Evolutionary conservation across 2,797 vertebrate genomes (phyloP), one percentile per base, ranked within the genome.

Genomic region (Phoxinus dragarum): DNA sequence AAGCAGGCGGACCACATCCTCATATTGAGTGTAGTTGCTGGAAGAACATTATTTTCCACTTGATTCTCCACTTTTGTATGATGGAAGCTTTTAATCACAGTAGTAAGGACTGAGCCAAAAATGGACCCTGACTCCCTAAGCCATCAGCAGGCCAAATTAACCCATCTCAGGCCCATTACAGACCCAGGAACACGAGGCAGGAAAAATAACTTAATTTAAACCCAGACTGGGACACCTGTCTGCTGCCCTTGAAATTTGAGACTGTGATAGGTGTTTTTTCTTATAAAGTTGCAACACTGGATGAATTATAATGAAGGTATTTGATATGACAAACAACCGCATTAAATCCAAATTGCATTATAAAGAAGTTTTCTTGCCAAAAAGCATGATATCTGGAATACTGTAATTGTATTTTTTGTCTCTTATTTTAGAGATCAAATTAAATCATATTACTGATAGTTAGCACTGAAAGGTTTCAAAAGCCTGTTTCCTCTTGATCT

Each of bases 51-150:
- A 84, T 61, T 81, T 71, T 78, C 52, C 40, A 71, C 85, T 80
- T 88, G 71, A 89, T 86, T 81, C 79, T 86, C 74, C 80, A 79
- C 83, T 81, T 47, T 79, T 85, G 88, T 68, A 88, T 90, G 90
- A 90, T 88, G 64, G 78, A 89, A 74, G 49, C 81, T 83, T 89
- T 89, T 90, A 90, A 89, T 88, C 84, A 86, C 76, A 82, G 69
- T 67, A 82, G 69, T 67, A 76, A 86, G 79, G 86, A 84, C 52
- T 85, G 77, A 88, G 72, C 81, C 52, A 84, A 80, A 82, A 69
- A 64, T 66, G 56, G 59, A 44, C 88, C 61, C 27, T 74, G 17
- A 61, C 61, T 82, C 83, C 75, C 56, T 81, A 56, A 56, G 77
- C 74, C 47, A 74, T 36, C 44, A 82, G 68, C 64, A 64, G 77